Percentiles rank a stretch among this genome's conserved stretches.
Conservation (phyloP, 2,888 invertebrate species). For the Laothoe populi region DNA sequence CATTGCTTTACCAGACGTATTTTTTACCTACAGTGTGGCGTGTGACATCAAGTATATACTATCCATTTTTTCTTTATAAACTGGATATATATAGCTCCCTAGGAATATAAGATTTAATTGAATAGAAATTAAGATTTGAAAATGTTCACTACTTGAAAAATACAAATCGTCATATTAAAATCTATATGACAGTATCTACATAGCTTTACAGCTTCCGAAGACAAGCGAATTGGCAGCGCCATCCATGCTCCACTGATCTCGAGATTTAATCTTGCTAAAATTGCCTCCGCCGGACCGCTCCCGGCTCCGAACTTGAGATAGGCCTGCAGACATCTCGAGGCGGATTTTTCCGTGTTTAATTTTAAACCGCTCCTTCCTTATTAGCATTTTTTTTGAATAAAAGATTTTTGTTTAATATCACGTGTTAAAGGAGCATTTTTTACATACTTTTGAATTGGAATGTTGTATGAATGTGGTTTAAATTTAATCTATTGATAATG, state of each 20-base stretch:
- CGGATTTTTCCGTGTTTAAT: conserved; percentile 48
- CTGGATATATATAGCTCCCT: too few relatives aligned
- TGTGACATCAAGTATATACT: too few relatives aligned
- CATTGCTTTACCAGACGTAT: too few relatives aligned
- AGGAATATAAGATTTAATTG: too few relatives aligned
- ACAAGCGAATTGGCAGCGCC: conserved; percentile 44
- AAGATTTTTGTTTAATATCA: conserved; percentile 19
- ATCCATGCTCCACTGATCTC: conserved; percentile 51
- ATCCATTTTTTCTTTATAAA: too few relatives aligned
- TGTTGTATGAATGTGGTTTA: conserved; percentile 11
- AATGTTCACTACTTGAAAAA: too few relatives aligned
- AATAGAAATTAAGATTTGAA: too few relatives aligned
- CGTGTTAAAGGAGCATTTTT: conserved; percentile 11
- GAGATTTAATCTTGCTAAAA: conserved; percentile 63
- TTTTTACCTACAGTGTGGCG: too few relatives aligned
- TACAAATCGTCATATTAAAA: conserved; percentile 8
- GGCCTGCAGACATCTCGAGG: conserved; percentile 50
- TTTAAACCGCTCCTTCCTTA: conserved; percentile 49
- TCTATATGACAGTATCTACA: neutral
- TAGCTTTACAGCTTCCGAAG: conserved; percentile 38
- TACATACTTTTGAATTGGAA: conserved; percentile 3
- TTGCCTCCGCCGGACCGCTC: conserved; percentile 52
- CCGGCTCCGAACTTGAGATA: conserved; percentile 47
- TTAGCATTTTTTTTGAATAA: conserved; percentile 38
- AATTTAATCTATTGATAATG: neutral